Percentiles rank a stretch among this genome's conserved stretches.
phyloP scores from a whole-genome alignment of 2,113 vertebrate species.

The Anas platyrhynchos region DNA sequence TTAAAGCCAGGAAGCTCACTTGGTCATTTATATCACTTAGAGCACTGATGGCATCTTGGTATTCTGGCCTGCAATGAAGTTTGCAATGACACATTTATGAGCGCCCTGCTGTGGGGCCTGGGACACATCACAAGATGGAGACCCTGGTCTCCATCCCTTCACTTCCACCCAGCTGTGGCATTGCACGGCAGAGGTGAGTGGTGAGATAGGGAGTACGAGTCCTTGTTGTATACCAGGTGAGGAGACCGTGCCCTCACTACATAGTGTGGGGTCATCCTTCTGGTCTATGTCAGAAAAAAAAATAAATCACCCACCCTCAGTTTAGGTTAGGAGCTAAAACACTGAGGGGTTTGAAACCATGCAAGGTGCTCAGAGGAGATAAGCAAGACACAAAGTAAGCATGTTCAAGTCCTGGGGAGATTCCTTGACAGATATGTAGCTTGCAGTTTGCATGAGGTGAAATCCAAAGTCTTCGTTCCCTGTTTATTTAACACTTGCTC shows the following conservation, averaged over 20 bases:
- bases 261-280: neutral
- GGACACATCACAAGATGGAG: neutral
- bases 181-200: neutral
- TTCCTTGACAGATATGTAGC: neutral
- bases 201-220: neutral
- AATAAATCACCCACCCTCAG: neutral
- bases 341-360: neutral
- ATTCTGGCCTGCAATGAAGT: neutral
- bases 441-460: neutral
- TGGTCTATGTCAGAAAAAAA: neutral
- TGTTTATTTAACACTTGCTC: neutral
- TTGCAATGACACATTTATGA: neutral
- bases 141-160: neutral
- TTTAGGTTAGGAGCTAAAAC: neutral
- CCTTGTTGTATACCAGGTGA: neutral
- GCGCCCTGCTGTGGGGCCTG: neutral
- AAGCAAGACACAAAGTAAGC: neutral
- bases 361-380: neutral
- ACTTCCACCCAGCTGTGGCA: neutral
- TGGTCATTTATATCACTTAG: neutral
- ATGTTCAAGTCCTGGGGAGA: neutral
- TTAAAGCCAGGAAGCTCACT: neutral
- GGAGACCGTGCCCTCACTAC: neutral
- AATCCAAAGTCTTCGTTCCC: accelerated
- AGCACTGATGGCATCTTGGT: neutral